Evolutionary conservation across 2,888 invertebrate genomes (phyloP).

Genomic region (Patella depressa): DNA sequence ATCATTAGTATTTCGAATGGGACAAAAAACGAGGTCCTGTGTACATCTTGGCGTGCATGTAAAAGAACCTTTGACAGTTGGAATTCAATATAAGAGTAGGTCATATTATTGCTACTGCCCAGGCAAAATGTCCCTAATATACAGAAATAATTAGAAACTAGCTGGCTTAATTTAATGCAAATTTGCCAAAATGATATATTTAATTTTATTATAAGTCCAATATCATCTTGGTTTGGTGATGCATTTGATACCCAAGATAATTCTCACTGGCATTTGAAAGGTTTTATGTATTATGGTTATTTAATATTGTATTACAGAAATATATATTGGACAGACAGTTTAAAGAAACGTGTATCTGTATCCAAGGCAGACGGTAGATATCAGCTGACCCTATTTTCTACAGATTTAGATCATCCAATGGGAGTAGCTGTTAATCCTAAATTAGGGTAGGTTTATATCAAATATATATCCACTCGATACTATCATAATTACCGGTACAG

Average conservation of each 20-base stretch:
- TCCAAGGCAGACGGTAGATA: constrained; percentile 71
- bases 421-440: constrained; percentile 85
- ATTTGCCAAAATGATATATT: background rate
- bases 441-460: constrained; percentile 64
- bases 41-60: background rate
- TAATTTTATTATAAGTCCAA: too few species aligned
- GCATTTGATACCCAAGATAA: too few species aligned
- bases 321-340: constrained; percentile 90
- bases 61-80: background rate
- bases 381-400: constrained; percentile 80
- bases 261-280: background rate
- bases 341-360: constrained; percentile 71
- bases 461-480: too few species aligned
- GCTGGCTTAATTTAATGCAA: too few species aligned
- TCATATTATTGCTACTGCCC: background rate
- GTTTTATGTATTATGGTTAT: background rate
- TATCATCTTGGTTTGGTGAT: too few species aligned
- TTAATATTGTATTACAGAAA: constrained; percentile 75
- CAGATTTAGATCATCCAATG: constrained; percentile 88
- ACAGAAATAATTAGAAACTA: too few species aligned
- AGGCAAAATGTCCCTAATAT: background rate
- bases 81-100: background rate
- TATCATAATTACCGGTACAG: too few species aligned
- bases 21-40: background rate
- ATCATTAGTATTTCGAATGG: too few species aligned